Conservation (phyloP, 2,888 invertebrate genomes). For the Muschampia plurimacula region DNA sequence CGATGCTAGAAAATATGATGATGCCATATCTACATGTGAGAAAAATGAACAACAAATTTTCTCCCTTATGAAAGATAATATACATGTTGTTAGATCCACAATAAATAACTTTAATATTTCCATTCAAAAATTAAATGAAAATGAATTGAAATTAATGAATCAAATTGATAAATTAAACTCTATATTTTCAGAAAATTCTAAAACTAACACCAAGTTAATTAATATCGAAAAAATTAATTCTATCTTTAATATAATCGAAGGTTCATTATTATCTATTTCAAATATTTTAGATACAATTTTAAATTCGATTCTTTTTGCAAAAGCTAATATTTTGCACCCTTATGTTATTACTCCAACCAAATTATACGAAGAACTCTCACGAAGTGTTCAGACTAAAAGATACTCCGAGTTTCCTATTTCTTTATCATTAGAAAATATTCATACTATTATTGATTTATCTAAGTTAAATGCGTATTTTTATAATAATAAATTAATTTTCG, state of each 20-base stretch:
- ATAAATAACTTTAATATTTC: constrained; percentile 45
- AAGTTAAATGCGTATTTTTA: not conserved
- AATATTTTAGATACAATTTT: constrained; percentile 37
- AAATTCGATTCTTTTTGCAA: constrained; percentile 41
- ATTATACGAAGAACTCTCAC: constrained; percentile 34
- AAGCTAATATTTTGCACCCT: constrained; percentile 41
- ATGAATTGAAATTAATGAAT: constrained; percentile 42
- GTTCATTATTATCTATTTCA: constrained; percentile 41
- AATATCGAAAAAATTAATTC: not conserved
- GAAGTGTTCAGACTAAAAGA: constrained; percentile 33
- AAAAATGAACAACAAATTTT: constrained; percentile 44
- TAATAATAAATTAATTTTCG: constrained; percentile 36
- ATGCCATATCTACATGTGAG: constrained; percentile 42
- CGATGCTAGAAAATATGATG: constrained; percentile 48
- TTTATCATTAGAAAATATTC: constrained; percentile 36
- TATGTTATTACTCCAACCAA: constrained; percentile 27
- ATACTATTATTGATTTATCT: constrained; percentile 9
- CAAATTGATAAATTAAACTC: constrained; percentile 40
- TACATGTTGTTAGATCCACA: constrained; percentile 44
- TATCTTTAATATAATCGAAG: constrained; percentile 22
- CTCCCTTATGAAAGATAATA: constrained; percentile 41
- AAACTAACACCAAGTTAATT: constrained; percentile 32
- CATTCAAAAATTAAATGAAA: constrained; percentile 42
- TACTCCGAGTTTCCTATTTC: constrained; percentile 34
- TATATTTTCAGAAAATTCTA: constrained; percentile 33